phyloP scores from a whole-genome alignment of 2,113 vertebrate species.

The Lepus europaeus region DNA sequence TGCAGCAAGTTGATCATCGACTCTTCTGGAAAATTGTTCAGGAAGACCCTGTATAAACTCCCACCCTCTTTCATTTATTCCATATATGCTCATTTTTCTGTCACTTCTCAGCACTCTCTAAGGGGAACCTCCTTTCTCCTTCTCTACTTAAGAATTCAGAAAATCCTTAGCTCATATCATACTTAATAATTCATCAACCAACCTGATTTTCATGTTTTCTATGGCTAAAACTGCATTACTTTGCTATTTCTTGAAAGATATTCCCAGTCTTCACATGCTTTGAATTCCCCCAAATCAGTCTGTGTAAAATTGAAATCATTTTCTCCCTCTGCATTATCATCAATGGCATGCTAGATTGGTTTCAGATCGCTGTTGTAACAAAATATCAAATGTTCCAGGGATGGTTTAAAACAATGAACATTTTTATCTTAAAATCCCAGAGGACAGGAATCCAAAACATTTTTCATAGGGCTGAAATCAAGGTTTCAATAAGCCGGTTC shows the following conservation, averaged over 20 bases:
- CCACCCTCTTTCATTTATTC: background rate
- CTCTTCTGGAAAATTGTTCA: background rate
- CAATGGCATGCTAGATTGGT: background rate
- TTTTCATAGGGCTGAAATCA: background rate
- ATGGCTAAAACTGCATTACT: background rate
- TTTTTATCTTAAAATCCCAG: background rate
- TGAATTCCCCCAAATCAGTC: background rate
- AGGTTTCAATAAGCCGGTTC: background rate
- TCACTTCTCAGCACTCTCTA: background rate
- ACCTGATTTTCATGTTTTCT: background rate
- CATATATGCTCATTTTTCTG: background rate
- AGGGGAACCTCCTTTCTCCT: background rate
- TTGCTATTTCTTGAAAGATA: background rate
- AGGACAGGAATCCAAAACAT: background rate
- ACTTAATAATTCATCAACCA: background rate
- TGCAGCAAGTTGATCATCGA: background rate
- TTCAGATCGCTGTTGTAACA: background rate
- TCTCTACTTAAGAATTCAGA: background rate
- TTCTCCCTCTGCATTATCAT: background rate
- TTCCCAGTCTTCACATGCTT: background rate
- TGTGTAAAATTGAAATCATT: background rate
- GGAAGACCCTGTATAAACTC: background rate
- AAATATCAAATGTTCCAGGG: background rate
- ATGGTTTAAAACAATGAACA: background rate
- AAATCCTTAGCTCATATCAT: background rate